Base-by-base conservation (phyloP, 2,888 invertebrate genomes). In the Baronia brevicornis region DNA sequence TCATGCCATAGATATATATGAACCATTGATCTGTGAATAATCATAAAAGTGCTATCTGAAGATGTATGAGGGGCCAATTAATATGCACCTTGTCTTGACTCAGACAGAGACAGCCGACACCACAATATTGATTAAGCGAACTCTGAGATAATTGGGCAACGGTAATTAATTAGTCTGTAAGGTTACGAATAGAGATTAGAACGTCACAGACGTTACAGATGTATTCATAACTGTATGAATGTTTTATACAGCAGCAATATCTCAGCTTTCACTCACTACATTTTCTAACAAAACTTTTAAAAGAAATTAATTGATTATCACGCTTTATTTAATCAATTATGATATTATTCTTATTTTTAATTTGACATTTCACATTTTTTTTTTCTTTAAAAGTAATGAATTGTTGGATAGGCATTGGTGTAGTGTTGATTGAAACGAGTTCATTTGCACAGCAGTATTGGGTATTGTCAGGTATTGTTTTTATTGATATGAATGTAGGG, bases 61-160 rank as follows among this genome's bases (percentile, higher is more conserved):
- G 60, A 72, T 65, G 63, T 63, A 62, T 59, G 60, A 46, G 46
- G 46, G 36, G 46, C 67, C 73, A 74, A 75, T 77, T 74, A 74
- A 61, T 63, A 55, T 44, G 62, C 64, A 63, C 53, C 69, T 60
- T 66, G 68, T 67, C 63, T 68, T 48, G 43, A 38, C 40, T 43
- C 49, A 50, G 51, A 54, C 49, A 50, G 51, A 54, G 52, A 52
- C 43, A 47, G 39, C 53, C 52, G 60, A 54, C 54, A 59, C 59
- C 49, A 58, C 48, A 58, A 64, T 61, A 65, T 66, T 71, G 73
- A 74, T 73, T 70, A 69, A 62, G 55, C 47, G 48, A 48, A 54
- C 43, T 53, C 51, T 43, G 51, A 61, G 59, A 68, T 77, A 75
- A 77, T 77, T 77, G 71, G 68, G 51, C 46, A 49, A 48, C 42